Percentiles rank a stretch among this genome's conserved stretches.
These are phyloP conservation scores for Xylota sylvarum DNA, from an alignment of 2,888 invertebrate species.

Conservation along the genomic window DNA sequence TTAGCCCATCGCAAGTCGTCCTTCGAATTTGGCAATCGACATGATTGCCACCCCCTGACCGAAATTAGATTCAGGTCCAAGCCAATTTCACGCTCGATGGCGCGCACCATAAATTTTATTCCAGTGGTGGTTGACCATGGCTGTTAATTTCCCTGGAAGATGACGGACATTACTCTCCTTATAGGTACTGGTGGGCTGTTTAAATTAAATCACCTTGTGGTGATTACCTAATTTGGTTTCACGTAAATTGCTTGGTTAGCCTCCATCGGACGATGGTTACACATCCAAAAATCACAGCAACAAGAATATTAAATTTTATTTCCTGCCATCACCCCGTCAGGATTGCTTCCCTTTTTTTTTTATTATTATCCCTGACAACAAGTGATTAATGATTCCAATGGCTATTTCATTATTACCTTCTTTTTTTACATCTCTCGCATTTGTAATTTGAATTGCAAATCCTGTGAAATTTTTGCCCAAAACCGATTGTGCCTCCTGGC, in stretches of 20 bases:
- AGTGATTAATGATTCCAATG: constrained; percentile 66
- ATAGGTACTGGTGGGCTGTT: constrained; percentile 9
- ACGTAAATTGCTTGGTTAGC: constrained; percentile 8
- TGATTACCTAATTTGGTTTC: constrained; percentile 50
- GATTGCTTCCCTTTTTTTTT: neutral
- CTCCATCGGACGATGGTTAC: neutral
- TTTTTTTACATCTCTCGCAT: constrained; percentile 20
- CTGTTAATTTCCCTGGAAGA: constrained; percentile 42
- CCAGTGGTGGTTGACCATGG: constrained; percentile 28
- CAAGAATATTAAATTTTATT: constrained; percentile 47
- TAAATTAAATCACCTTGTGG: constrained; percentile 66
- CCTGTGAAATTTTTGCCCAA: constrained; percentile 9
- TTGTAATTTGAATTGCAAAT: constrained; percentile 68
- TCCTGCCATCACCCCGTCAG: neutral
- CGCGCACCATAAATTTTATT: constrained; percentile 58
- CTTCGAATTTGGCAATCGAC: constrained; percentile 16
- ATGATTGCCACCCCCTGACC: neutral
- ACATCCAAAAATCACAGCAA: constrained; percentile 26
- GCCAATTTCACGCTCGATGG: constrained; percentile 61
- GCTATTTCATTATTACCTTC: constrained; percentile 61
- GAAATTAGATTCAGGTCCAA: constrained; percentile 58
- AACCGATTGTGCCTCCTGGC: neutral
- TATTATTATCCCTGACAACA: constrained; percentile 27
- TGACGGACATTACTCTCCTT: constrained; percentile 12
- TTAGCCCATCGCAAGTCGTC: neutral